A percentile compares a stretch with the other conserved stretches of the same genome.
Evolutionary conservation across 2,888 invertebrate species (phyloP).

Genomic region (Malthinus flaveolus): DNA sequence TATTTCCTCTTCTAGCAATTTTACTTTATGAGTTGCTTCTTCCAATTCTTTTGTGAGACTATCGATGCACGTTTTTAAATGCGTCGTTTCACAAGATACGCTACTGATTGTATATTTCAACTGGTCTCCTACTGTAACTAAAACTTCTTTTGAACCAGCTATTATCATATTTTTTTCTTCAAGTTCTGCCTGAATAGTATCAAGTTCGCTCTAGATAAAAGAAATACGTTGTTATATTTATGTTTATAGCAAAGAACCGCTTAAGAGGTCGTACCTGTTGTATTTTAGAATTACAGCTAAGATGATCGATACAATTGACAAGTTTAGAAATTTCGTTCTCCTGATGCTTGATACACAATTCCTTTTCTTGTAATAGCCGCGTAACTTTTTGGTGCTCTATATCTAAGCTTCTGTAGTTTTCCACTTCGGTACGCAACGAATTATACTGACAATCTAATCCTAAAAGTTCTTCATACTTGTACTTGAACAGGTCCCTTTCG

Average conservation of each 20-base stretch:
- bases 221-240: neutral
- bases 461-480: constrained; percentile 44
- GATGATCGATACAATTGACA: neutral
- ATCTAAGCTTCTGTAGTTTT: neutral
- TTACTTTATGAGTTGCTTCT: constrained; percentile 37
- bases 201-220: too few species aligned
- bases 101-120: neutral
- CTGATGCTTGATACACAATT: neutral
- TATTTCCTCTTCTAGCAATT: constrained; percentile 22
- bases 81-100: neutral
- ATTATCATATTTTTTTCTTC: neutral
- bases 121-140: neutral
- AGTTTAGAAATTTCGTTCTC: neutral
- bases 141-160: neutral
- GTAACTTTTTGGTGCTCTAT: neutral
- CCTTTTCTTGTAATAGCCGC: neutral
- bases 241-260: too few species aligned
- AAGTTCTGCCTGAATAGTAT: neutral
- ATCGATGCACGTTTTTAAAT: neutral
- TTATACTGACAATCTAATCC: constrained; percentile 43
- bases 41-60: constrained; percentile 46
- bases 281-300: neutral
- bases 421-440: constrained; percentile 40
- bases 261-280: constrained; percentile 1
- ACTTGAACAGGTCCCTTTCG: constrained; percentile 48